Evolutionary conservation across 1,140 invertebrate species (phyloP), one percentile per base, ranked within the genome.

Genomic region (Drosophila ironensis): DNA sequence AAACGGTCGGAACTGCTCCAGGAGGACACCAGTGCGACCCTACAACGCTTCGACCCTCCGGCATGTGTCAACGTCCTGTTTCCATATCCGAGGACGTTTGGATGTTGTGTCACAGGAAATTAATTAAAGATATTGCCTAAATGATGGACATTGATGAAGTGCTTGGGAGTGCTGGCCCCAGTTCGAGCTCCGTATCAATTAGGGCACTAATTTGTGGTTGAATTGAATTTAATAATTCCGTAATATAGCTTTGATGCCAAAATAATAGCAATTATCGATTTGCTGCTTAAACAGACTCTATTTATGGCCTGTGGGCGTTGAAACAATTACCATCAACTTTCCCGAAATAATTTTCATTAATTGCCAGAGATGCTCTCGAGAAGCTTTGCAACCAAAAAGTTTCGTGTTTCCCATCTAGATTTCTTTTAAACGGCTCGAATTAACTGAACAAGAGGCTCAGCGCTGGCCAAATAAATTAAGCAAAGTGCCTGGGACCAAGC

Each of bases 211-310:
- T 45, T 47, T 64, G 37, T 40, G 38, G 51, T 63, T 69, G 40
- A 77, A 51, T 77, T 56, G 20, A 47, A 59, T 77, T 72, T 35
- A 14, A 53, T 72, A 63, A 28, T 19, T 8, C n/a, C 27, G 19
- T 51, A 66, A 64, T 64, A 64, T 12, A 64, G 59, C 57, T 38
- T n/a, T 76, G 47, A n/a, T 35, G 59, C 9, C 52, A 44, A 41
- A 53, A 60, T 22, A 72, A 67, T 16, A 61, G 45, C 60, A 73
- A 63, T 80, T 78, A 78, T 78, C 75, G 74, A 78, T 78, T 74
- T 28, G 33, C 17, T 61, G 22, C n/a, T 9, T 33, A 35, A 44
- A 27, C 19, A 44, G 16, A 20, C 35, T 51, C 68, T 78, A 72
- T 77, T 47, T 46, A 52, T 72, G 78, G 44, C 40, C 25, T 33